phyloP scores from a whole-genome alignment of 1,140 invertebrate genomes.

The Antheraea mylitta region DNA sequence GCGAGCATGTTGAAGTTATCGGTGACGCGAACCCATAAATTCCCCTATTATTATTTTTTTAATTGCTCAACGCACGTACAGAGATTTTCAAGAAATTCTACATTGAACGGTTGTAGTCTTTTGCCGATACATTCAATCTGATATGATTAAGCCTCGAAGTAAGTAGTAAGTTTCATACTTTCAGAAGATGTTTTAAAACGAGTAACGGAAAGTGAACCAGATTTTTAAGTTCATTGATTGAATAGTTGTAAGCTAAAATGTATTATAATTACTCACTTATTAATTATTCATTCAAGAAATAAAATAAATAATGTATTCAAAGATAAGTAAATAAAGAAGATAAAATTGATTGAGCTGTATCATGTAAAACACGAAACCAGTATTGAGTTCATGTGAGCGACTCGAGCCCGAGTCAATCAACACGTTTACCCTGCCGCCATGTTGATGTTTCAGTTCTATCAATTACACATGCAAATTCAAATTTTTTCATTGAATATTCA shows the following conservation, averaged over 20 bases:
- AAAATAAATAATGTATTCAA: neutral
- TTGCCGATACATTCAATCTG: too few relatives aligned
- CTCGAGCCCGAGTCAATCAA: constrained; percentile 42
- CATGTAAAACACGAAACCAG: neutral
- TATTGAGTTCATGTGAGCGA: constrained; percentile 4
- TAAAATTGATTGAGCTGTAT: neutral
- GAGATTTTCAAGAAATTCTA: too few relatives aligned
- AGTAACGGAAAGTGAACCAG: too few relatives aligned
- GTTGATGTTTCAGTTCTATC: constrained; percentile 45
- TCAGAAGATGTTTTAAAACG: too few relatives aligned
- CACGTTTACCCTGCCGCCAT: constrained; percentile 39
- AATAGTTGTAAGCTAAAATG: neutral
- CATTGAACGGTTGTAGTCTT: too few relatives aligned
- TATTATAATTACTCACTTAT: neutral
- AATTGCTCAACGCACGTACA: too few relatives aligned
- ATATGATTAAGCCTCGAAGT: too few relatives aligned
- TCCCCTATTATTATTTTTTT: too few relatives aligned
- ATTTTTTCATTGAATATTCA: constrained; percentile 52
- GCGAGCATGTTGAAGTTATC: too few relatives aligned
- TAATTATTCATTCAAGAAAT: neutral
- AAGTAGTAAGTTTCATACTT: too few relatives aligned
- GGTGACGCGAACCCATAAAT: too few relatives aligned
- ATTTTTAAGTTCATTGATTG: too few relatives aligned
- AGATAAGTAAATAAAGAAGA: constrained; percentile 1
- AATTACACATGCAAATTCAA: constrained; percentile 59